phyloP scores from a whole-genome alignment of 35 echinoderm and acorn worm species.

The Lytechinus pictus region DNA sequence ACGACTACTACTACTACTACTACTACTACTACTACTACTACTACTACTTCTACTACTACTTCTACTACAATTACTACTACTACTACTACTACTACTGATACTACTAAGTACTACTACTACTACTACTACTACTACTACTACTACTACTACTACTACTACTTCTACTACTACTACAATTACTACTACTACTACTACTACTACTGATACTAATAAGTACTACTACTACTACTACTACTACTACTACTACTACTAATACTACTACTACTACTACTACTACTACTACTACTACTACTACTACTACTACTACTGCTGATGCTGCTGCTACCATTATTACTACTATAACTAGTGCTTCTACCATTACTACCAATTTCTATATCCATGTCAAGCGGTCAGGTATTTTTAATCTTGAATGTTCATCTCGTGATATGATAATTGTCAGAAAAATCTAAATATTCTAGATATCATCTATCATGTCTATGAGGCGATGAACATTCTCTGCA shows the following conservation, averaged over 20 bases:
- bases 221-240: slow-evolving; percentile 38
- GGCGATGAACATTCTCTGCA: too few relatives aligned
- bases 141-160: slow-evolving; percentile 29
- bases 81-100: too few relatives aligned
- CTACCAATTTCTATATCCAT: background rate
- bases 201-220: background rate
- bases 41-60: slow-evolving; percentile 43
- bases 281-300: background rate
- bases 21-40: slow-evolving; percentile 48
- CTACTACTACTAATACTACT: background rate
- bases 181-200: too few relatives aligned
- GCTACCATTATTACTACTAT: too few relatives aligned
- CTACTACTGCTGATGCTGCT: too few relatives aligned
- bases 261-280: background rate
- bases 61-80: too few relatives aligned
- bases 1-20: background rate
- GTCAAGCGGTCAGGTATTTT: too few relatives aligned
- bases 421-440: too few relatives aligned
- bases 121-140: background rate
- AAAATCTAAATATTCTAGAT: too few relatives aligned
- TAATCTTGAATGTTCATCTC: too few relatives aligned
- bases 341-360: background rate
- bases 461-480: too few relatives aligned
- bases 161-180: background rate
- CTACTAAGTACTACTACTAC: too few relatives aligned